phyloP scores from a whole-genome alignment of 2,797 vertebrate species.

The Macropodus opercularis region DNA sequence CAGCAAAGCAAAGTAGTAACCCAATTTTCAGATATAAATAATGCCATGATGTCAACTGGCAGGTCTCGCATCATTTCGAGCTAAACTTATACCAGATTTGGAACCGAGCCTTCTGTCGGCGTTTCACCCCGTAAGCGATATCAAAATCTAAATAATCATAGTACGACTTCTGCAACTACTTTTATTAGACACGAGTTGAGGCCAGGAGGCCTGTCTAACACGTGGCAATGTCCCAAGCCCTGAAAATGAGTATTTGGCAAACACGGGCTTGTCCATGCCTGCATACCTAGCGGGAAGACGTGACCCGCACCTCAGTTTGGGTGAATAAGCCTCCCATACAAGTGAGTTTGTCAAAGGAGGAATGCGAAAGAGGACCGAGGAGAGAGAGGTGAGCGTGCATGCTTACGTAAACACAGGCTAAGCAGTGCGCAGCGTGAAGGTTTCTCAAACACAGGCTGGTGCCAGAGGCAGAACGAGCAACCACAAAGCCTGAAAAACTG shows the following conservation, averaged over 20 bases:
- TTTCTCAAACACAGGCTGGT: constrained; percentile 62
- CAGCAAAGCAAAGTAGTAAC: constrained; percentile 36
- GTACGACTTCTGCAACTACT: not conserved
- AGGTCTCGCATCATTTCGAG: constrained; percentile 26
- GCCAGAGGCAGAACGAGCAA: constrained; percentile 59
- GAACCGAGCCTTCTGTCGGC: constrained; percentile 1
- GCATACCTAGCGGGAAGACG: constrained; percentile 52
- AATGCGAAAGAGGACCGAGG: constrained; percentile 42
- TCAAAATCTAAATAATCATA: constrained; percentile 20
- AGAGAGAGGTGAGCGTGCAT: constrained; percentile 35
- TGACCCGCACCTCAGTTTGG: constrained; percentile 37
- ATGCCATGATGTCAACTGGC: constrained; percentile 37
- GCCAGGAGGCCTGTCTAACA: constrained; percentile 15
- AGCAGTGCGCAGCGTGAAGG: constrained; percentile 56
- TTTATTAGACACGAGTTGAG: constrained; percentile 6
- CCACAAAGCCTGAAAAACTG: constrained; percentile 78
- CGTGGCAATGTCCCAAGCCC: constrained; percentile 22
- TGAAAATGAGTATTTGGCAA: constrained; percentile 41
- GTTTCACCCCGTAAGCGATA: constrained; percentile 3
- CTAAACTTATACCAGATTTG: constrained; percentile 30
- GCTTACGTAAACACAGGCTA: constrained; percentile 63
- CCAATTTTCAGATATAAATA: constrained; percentile 49
- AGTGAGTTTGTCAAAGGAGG: constrained; percentile 74
- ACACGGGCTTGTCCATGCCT: constrained; percentile 49
- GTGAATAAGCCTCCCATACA: constrained; percentile 62